Percentiles rank a stretch among this genome's conserved stretches.
Evolutionary conservation across 2,888 invertebrate species (phyloP).

Genomic region (Baronia brevicornis): DNA sequence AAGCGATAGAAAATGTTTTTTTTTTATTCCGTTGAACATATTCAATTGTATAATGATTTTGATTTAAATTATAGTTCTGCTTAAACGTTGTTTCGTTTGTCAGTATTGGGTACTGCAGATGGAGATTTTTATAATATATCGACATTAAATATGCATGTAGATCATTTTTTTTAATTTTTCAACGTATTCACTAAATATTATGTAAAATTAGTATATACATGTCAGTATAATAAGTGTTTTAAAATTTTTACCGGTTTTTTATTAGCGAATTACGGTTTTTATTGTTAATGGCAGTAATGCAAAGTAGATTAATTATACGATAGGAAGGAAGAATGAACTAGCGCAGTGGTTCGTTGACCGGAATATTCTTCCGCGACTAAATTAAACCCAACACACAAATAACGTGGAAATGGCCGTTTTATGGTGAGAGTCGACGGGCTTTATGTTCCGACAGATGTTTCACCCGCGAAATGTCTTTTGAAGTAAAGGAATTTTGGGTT

Average conservation of each 20-base stretch:
- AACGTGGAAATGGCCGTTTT: constrained; percentile 21
- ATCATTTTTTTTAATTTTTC: too few species aligned
- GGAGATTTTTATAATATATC: too few species aligned
- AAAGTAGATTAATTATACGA: constrained; percentile 32
- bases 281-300: constrained; percentile 20
- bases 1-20: constrained; percentile 9
- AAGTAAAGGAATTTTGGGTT: too few species aligned
- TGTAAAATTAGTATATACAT: too few species aligned
- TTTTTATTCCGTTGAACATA: constrained; percentile 1
- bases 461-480: too few species aligned
- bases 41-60: too few species aligned
- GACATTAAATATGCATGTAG: too few species aligned
- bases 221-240: too few species aligned
- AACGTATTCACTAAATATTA: too few species aligned
- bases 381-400: constrained; percentile 34
- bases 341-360: constrained; percentile 43
- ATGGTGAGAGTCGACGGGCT: constrained; percentile 21
- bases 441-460: constrained; percentile 16
- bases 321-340: constrained; percentile 29
- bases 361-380: constrained; percentile 43
- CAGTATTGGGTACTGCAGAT: too few species aligned
- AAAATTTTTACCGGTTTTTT: constrained; percentile 3
- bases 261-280: constrained; percentile 15
- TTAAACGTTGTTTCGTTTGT: too few species aligned
- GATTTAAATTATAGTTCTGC: too few species aligned